Conservation (phyloP, 2,888 invertebrate species). For the Athripsodes cinereus region DNA sequence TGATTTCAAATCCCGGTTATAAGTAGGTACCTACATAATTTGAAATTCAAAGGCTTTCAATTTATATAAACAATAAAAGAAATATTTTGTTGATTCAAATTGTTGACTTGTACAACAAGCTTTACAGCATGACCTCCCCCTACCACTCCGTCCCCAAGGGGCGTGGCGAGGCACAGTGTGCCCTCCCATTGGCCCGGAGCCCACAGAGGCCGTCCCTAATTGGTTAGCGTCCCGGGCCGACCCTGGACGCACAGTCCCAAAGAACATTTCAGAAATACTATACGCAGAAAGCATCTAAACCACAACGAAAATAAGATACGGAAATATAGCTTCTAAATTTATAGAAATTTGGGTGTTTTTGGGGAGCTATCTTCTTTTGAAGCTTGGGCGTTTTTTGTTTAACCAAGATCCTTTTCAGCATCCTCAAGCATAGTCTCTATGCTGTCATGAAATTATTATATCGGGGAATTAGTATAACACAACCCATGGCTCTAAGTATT, state of each 20-base stretch:
- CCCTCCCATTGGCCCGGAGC: conserved; percentile 23
- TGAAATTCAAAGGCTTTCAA: too few species aligned
- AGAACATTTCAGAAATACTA: conserved; percentile 5
- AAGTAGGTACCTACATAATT: conserved; percentile 3
- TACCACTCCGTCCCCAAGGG: conserved; percentile 22
- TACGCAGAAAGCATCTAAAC: too few species aligned
- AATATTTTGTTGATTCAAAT: too few species aligned
- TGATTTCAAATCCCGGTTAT: too few species aligned
- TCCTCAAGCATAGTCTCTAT: not conserved
- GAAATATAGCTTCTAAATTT: too few species aligned
- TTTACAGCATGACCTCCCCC: conserved; percentile 15
- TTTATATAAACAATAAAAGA: too few species aligned
- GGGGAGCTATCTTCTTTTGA: too few species aligned
- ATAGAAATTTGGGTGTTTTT: too few species aligned
- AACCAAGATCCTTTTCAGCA: not conserved
- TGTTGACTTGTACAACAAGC: conserved; percentile 1
- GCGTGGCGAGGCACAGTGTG: conserved; percentile 23
- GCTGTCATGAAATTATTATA: not conserved
- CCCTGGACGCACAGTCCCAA: conserved; percentile 12
- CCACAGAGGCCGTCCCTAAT: conserved; percentile 33
- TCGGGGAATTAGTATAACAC: too few species aligned
- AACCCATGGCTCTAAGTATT: too few species aligned
- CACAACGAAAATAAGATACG: too few species aligned
- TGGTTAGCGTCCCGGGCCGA: conserved; percentile 30
- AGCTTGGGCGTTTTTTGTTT: too few species aligned